phyloP scores from a whole-genome alignment of 2,888 invertebrate genomes.

The Pristionchus arcanus region DNA sequence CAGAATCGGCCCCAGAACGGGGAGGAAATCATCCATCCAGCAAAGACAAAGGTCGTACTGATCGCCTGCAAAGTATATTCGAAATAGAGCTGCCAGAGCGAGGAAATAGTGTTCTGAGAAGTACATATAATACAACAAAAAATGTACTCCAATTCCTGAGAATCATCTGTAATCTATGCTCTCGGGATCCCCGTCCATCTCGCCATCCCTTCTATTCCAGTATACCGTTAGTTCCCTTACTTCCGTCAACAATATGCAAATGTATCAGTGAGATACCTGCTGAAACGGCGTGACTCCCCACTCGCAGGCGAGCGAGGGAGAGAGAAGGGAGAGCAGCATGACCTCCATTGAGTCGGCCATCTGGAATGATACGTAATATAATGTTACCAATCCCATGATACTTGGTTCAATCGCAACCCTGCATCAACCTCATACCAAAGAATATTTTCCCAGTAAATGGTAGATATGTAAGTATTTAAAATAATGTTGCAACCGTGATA shows the following conservation, averaged over 20 bases:
- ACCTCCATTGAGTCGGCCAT: slow-evolving; percentile 99
- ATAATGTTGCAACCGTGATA: too few species aligned
- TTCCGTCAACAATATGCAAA: background rate
- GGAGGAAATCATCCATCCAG: slow-evolving; percentile 96
- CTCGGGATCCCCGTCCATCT: background rate
- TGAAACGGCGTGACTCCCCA: slow-evolving; percentile 87
- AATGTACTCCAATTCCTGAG: too few species aligned
- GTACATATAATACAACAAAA: too few species aligned
- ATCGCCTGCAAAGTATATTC: slow-evolving; percentile 85
- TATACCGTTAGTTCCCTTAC: background rate
- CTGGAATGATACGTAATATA: slow-evolving; percentile 81
- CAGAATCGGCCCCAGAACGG: slow-evolving; percentile 96
- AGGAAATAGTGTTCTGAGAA: too few species aligned
- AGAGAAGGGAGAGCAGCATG: slow-evolving; percentile 94
- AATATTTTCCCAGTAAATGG: too few species aligned
- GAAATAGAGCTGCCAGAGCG: too few species aligned
- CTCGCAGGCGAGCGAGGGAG: slow-evolving; percentile 94
- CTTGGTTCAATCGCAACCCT: too few species aligned
- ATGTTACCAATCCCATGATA: too few species aligned
- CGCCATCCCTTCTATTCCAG: background rate
- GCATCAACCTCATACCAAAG: background rate
- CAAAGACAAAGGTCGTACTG: slow-evolving; percentile 93
- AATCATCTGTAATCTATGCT: too few species aligned
- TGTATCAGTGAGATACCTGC: background rate
- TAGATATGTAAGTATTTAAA: too few species aligned